phyloP scores from a whole-genome alignment of 2,888 invertebrate genomes.

The Limulus polyphemus region DNA sequence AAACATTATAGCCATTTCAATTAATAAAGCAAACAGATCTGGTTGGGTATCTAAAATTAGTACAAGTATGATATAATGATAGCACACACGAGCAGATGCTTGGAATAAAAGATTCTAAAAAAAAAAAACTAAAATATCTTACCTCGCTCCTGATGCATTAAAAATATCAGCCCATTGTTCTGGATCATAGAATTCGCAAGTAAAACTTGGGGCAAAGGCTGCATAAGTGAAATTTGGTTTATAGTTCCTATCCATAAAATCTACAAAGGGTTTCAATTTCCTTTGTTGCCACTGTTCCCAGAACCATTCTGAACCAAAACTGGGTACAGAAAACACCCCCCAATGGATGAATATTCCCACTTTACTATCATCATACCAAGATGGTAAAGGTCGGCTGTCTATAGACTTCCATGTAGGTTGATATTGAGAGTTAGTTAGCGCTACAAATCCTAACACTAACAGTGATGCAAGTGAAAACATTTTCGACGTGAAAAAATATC shows the following conservation, averaged over 20 bases:
- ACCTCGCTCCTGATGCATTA: conserved; percentile 41
- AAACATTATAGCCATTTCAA: too few species aligned
- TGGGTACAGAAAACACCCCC: conserved; percentile 30
- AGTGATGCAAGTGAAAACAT: neutral
- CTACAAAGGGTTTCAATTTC: conserved; percentile 27
- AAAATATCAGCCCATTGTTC: conserved; percentile 40
- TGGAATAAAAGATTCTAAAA: neutral
- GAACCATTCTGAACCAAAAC: conserved; percentile 27
- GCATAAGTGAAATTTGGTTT: conserved; percentile 40
- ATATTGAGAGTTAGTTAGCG: conserved; percentile 10
- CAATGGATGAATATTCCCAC: conserved; percentile 30
- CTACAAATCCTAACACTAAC: neutral
- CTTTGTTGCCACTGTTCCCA: conserved; percentile 22
- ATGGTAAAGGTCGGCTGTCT: conserved; percentile 27
- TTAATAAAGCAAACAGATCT: too few species aligned
- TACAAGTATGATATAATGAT: too few species aligned
- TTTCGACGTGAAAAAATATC: neutral
- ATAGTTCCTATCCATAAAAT: conserved; percentile 39
- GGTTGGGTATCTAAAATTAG: too few species aligned
- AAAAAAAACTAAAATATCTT: conserved; percentile 10
- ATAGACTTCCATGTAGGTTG: conserved; percentile 28
- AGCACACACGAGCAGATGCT: neutral
- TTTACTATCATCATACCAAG: conserved; percentile 27
- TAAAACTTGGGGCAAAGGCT: conserved; percentile 41
- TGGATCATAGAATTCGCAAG: conserved; percentile 40